These are phyloP conservation scores for Montipora capricornis DNA, from an alignment of 64 coral and sea anemone genomes.

Conservation along the genomic window DNA sequence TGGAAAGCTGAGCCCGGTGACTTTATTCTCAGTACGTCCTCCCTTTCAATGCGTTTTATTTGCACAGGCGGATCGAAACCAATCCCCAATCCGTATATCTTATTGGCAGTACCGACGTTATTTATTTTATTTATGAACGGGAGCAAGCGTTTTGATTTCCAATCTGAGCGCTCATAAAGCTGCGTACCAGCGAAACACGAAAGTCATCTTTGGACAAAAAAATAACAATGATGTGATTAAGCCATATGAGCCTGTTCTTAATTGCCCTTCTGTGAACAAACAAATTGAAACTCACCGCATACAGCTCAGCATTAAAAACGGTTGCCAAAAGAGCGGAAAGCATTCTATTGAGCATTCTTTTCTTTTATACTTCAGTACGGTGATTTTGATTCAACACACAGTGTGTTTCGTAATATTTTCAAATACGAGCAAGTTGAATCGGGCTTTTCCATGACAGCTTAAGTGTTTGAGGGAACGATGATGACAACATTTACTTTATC, in stretches of 20 bases:
- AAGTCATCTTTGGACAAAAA: background rate
- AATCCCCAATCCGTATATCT: too few species aligned
- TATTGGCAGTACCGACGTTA: too few species aligned
- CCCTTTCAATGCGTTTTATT: too few species aligned
- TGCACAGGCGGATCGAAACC: too few species aligned
- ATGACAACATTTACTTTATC: slow-evolving; percentile 22
- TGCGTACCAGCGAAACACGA: background rate
- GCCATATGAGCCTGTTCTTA: slow-evolving; percentile 11
- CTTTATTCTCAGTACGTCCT: too few species aligned
- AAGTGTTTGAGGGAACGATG: background rate
- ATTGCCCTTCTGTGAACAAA: slow-evolving; percentile 10
- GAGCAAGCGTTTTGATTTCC: background rate
- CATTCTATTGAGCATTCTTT: background rate
- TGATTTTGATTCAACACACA: background rate
- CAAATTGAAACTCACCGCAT: slow-evolving; percentile 5
- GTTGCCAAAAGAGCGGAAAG: slow-evolving; percentile 13
- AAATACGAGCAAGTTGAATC: background rate
- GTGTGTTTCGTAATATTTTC: background rate
- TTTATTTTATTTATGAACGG: background rate
- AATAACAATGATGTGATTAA: background rate
- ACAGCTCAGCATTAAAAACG: slow-evolving; percentile 5
- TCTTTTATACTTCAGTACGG: background rate
- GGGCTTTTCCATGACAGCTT: background rate
- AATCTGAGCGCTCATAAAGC: slow-evolving; percentile 10
- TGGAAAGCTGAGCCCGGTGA: too few species aligned